Base-by-base conservation (phyloP, 1,140 invertebrate genomes). In the Macrocentrus cingulum region DNA sequence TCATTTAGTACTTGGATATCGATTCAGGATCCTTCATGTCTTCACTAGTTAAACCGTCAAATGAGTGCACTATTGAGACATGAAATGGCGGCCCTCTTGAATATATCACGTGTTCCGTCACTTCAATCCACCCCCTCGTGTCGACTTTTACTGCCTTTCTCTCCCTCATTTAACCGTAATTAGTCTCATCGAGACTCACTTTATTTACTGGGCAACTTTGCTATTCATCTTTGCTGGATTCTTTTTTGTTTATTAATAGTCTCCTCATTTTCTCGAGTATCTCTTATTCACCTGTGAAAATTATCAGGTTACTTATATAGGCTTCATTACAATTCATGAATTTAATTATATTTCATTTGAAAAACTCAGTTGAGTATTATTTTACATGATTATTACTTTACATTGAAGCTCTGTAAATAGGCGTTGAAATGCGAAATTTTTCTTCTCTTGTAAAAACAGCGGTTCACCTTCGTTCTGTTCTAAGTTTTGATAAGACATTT, bases 41-140 rank as follows among this genome's bases (percentile, higher is more conserved):
- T 15, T 23, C 23, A 20, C 29, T 37, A 52, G 49, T 37, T n/a
- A 18, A 52, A 19, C 49, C 36, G 49, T 32, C 32, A 52, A 52
- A 52, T 52, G 39, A 52, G 32, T n/a, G n/a, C n/a, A n/a, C 32
- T 37, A 52, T 36, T 52, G 32, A 37, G 49, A 19, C 49, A 39
- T 39, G 49, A 52, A 16, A 32, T n/a, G n/a, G n/a, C 8, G 32
- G 19, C 3, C 32, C 49, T 20, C 32, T 52, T 37, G 16, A 52
- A 52, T 52, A 36, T 52, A 36, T 20, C 36, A 52, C 19, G 20
- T 9, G 3, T 36, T 2, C n/a, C 18, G 15, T 32, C 15, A 50
- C 29, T 34, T 52, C 2, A 37, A 37, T 23, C 8, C 6, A 37
- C 16, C 16, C 34, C n/a, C n/a, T n/a, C n/a, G n/a, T 7, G 13